These are phyloP conservation scores for Griposia aprilina DNA, from an alignment of 2,888 invertebrate species.

Conservation along the genomic window DNA sequence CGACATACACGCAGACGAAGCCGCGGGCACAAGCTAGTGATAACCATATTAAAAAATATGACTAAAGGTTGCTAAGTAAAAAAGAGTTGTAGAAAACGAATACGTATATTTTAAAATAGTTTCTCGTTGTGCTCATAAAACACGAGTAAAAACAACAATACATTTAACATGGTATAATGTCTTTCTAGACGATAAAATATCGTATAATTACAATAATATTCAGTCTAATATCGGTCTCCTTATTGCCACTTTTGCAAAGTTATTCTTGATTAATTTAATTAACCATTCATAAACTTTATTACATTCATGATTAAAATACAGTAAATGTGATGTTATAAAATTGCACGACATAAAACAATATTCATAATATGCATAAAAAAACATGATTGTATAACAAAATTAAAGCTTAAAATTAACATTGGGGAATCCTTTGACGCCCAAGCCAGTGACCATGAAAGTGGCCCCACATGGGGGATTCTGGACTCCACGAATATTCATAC, in stretches of 20 bases:
- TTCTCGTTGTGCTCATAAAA: neutral
- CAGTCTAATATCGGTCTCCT: slow-evolving; percentile 18
- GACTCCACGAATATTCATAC: slow-evolving; percentile 78
- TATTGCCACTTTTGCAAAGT: neutral
- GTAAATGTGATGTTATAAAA: neutral
- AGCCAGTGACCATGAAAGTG: slow-evolving; percentile 91
- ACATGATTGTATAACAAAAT: slow-evolving; percentile 24
- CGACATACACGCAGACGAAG: too few species aligned
- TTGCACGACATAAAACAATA: neutral
- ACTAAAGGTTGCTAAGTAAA: neutral
- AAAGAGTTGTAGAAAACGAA: slow-evolving; percentile 2
- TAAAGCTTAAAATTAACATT: slow-evolving; percentile 76
- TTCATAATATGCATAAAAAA: neutral
- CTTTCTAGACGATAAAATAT: slow-evolving; percentile 6
- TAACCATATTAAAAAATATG: neutral
- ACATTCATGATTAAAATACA: neutral
- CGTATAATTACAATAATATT: slow-evolving; percentile 19
- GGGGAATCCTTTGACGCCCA: slow-evolving; percentile 90
- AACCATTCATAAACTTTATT: slow-evolving; percentile 7
- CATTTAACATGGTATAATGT: slow-evolving; percentile 20
- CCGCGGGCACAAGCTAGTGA: neutral
- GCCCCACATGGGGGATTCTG: slow-evolving; percentile 90
- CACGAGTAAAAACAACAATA: slow-evolving; percentile 8
- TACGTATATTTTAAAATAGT: slow-evolving; percentile 39
- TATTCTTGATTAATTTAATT: slow-evolving; percentile 9